Conservation (phyloP, 2,797 vertebrate species). For the Crocidura indochinensis region DNA sequence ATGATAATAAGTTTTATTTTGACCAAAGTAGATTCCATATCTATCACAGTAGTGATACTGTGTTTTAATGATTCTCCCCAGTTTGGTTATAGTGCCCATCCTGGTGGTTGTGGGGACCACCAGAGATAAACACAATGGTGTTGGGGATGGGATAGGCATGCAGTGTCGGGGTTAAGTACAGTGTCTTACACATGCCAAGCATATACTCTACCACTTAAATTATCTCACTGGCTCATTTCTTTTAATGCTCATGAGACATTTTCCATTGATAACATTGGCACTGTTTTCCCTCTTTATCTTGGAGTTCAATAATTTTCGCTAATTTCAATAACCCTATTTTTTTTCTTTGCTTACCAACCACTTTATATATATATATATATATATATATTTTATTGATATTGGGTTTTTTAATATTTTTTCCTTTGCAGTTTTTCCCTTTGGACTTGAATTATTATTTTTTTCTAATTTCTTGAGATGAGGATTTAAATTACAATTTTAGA, state of each 20-base stretch:
- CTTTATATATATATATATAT: background rate
- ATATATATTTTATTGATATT: conserved; percentile 32
- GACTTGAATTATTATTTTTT: background rate
- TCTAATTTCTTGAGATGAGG: conserved; percentile 28
- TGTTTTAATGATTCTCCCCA: background rate
- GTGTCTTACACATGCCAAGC: too few species aligned
- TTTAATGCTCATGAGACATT: background rate
- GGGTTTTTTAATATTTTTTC: conserved; percentile 17
- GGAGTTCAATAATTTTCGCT: conserved; percentile 6
- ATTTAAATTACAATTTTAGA: conserved; percentile 26
- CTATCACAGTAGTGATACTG: background rate
- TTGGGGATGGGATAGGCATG: too few species aligned
- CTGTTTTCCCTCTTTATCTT: background rate
- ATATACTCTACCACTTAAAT: too few species aligned
- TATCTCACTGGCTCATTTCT: too few species aligned
- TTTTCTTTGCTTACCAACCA: background rate
- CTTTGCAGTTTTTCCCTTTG: background rate
- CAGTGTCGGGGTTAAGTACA: too few species aligned
- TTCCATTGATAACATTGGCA: background rate
- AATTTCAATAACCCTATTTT: background rate
- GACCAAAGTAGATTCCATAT: too few species aligned
- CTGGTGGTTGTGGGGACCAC: too few species aligned
- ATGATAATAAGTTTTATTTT: too few species aligned
- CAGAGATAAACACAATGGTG: too few species aligned
- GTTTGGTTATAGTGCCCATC: too few species aligned